Conservation (phyloP, 2,113 vertebrate genomes). For the Aptenodytes patagonicus region DNA sequence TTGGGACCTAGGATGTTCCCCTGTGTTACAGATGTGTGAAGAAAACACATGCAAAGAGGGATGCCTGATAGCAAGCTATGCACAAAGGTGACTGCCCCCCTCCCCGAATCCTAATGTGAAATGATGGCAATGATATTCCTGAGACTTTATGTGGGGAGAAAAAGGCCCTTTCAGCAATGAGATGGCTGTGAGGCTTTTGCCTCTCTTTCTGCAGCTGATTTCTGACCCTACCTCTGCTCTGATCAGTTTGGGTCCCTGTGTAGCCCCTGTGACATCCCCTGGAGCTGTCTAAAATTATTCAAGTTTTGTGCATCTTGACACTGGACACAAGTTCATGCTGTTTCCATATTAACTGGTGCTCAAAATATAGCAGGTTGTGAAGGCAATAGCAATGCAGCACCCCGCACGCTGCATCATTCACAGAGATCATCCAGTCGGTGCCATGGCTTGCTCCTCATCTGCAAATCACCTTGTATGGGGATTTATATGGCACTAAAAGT, state of each 20-base stretch:
- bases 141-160: background rate
- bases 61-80: background rate
- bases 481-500: background rate
- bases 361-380: background rate
- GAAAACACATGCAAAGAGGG: background rate
- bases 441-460: background rate
- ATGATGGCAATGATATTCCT: background rate
- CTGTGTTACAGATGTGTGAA: background rate
- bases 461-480: background rate
- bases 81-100: rapidly evolving
- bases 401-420: background rate
- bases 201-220: background rate
- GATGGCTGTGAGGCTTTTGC: background rate
- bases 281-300: background rate
- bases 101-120: background rate
- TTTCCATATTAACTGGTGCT: background rate
- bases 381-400: background rate
- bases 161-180: background rate
- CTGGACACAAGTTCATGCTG: background rate
- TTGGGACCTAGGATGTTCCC: background rate
- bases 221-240: background rate
- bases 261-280: background rate
- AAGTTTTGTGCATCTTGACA: background rate
- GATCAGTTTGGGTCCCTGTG: background rate
- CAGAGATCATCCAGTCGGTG: background rate